Evolutionary conservation across 2,888 invertebrate genomes (phyloP).

Genomic region (Apamea crenata): DNA sequence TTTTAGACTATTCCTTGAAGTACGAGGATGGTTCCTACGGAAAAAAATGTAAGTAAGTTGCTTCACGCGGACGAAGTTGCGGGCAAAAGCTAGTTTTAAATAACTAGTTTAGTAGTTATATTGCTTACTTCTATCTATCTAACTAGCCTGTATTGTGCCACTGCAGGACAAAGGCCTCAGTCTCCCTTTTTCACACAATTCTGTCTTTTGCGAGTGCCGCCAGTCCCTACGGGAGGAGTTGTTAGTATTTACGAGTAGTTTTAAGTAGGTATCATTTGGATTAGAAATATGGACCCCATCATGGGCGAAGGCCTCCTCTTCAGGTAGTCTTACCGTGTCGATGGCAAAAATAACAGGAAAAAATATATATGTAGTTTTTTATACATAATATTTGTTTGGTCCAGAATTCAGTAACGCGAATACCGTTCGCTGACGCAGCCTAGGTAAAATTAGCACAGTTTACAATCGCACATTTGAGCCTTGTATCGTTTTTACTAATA

Average conservation of each 20-base stretch:
- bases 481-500: constrained; percentile 5
- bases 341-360: neutral
- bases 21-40: no score
- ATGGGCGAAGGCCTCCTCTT: neutral
- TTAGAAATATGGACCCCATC: neutral
- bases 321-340: no score
- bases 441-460: neutral
- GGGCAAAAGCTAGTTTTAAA: no score
- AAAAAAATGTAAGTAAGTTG: no score
- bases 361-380: neutral
- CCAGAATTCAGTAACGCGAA: neutral
- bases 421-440: neutral
- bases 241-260: neutral
- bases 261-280: neutral
- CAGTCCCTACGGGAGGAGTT: neutral
- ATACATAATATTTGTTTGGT: neutral
- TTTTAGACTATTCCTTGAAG: no score
- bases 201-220: no score
- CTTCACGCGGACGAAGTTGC: no score
- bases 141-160: no score
- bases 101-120: neutral
- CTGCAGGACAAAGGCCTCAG: no score
- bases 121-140: neutral
- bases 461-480: neutral
- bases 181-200: no score